Base-by-base conservation (phyloP, 1,140 invertebrate genomes). In the Solenopsis invicta region DNA sequence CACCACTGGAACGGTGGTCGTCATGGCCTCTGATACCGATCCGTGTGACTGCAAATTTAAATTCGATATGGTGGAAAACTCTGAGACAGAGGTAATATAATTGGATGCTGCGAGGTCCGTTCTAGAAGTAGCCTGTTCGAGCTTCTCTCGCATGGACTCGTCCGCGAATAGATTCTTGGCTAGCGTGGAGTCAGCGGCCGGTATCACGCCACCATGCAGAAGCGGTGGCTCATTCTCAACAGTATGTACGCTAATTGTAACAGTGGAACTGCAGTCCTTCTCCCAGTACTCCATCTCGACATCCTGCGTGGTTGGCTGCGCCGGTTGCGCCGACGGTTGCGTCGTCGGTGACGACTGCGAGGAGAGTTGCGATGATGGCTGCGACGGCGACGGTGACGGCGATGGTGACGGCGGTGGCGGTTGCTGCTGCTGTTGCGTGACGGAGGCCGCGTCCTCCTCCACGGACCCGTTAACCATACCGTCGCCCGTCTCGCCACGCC, bases 401-500 rank as follows among this genome's bases (percentile, higher is more conserved):
- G 16, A 64, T 0, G 16, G 69, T 16, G 16, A 29, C 12, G 76
- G 34, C 2, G 37, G 66, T 9, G 16, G 69, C n/a, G 16, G 29
- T 29, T 29, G 29, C 29, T 29, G 29, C 29, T 29, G 80, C 3
- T 84, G 80, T 24, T 81, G 89, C 1, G 87, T 90, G 0, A 75
- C 87, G 41, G 93, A 88, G 48, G 87, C 56, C 12, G 90, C 48
- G 0, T 95, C 94, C n/a, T 96, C 94, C 3, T 95, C 95, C 0
- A 95, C 88, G 4, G 94, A 94, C 0, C 96, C 96, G 86, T 96
- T 96, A n/a, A 96, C 94, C 92, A 96, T 94, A 4, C 96, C 95
- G 87, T 97, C 97, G 0, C 97, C 97, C 89, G 97, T 97, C 85
- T 97, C 97, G 64, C 96, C 96, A 93, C 95, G 87, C 94, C 96